These are phyloP conservation scores for Centrocercus urophasianus DNA, from an alignment of 2,113 vertebrate species.

Conservation along the genomic window DNA sequence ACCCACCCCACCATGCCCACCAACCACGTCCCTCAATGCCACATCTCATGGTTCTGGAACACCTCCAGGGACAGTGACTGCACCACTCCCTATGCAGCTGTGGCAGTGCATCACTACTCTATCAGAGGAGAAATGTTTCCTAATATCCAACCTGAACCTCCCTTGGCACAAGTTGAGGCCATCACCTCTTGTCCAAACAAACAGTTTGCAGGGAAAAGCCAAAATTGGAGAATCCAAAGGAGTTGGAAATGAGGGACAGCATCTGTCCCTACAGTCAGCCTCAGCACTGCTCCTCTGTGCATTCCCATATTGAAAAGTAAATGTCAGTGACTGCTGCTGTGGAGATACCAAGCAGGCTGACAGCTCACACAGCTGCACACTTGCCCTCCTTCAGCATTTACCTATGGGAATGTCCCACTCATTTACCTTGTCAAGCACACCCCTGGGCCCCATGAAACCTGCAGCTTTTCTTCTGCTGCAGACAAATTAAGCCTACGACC, in stretches of 20 bases:
- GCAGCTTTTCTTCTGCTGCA: neutral
- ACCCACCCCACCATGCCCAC: too few relatives aligned
- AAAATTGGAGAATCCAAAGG: neutral
- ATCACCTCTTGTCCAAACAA: too few relatives aligned
- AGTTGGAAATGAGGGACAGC: neutral
- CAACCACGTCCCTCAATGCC: too few relatives aligned
- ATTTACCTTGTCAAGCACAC: neutral
- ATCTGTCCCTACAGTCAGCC: too few relatives aligned
- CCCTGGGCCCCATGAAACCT: neutral
- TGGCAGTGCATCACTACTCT: too few relatives aligned
- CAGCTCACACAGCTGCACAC: neutral
- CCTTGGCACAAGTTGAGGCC: too few relatives aligned
- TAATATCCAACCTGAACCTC: too few relatives aligned
- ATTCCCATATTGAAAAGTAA: neutral
- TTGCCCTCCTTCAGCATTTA: rapidly evolving
- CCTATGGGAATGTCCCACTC: neutral
- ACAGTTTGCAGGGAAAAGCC: neutral
- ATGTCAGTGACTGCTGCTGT: neutral
- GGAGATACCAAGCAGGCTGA: neutral
- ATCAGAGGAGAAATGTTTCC: too few relatives aligned
- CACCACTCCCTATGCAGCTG: too few relatives aligned
- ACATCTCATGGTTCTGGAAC: too few relatives aligned
- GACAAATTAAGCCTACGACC: neutral
- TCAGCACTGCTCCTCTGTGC: neutral
- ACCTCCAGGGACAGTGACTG: too few relatives aligned